Evolutionary conservation across 2,888 invertebrate species (phyloP), one percentile per base, ranked within the genome.

Genomic region (Bedellia somnulentella): DNA sequence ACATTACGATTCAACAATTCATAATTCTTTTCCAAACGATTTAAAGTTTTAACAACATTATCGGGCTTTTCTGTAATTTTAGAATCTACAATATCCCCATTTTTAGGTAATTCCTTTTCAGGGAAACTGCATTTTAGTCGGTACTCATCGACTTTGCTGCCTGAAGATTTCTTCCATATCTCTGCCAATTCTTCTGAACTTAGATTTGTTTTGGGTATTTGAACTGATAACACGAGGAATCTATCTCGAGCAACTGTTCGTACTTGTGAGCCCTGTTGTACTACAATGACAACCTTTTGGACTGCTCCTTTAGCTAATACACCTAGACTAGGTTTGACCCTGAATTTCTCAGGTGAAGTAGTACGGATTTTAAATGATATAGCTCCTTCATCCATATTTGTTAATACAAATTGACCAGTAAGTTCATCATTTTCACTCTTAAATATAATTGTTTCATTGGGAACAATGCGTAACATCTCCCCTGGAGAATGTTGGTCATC

Each of bases 331-430:
- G 95, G 96, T 30, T 92, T 81, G 2, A 98, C 97, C 16, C 93
- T 79, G 66, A 93, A 97, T 59, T 94, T 95, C 47, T 95, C 93
- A 0, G 96, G 97, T 0, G 94, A 89, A 3, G 96, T 97, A 9
- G 96, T 97, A 63, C 97, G 90, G 37, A 97, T 87, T 88, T 96
- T 71, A 27, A 78, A 80, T 2, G 64, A 71, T 1, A 77, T 44
- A 0, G 54, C 48, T 16, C 60, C 52, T 1, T 78, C 73, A 34
- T 86, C 82, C 44, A 80, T 79, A 51, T 92, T 92, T 15, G 82
- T 84, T 10, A 94, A 70, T 0, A 75, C 78, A 43, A 87, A 80
- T 18, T 79, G 80, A 28, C 87, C 85, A 2, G 80, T 73, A 15
- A 85, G 58, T 47, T 89, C 90, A 35, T 80, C 82, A 27, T 81